Conservation (phyloP, 2,888 invertebrate species). For the Lepeophtheirus nordmannii region DNA sequence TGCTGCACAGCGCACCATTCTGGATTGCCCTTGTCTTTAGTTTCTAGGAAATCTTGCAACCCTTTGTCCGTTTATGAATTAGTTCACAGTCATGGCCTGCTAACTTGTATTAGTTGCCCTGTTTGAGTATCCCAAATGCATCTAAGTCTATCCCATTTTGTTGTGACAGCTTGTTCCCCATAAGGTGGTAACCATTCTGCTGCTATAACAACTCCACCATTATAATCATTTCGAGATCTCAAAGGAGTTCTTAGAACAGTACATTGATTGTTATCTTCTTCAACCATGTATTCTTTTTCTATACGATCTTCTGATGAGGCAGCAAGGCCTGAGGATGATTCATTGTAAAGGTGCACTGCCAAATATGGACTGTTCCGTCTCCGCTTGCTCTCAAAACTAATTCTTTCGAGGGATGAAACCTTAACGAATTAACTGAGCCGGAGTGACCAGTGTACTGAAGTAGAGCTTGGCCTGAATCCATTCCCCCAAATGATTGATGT, state of each 20-base stretch:
- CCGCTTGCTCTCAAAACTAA: constrained; percentile 74
- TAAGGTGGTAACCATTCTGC: constrained; percentile 72
- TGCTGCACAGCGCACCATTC: constrained; percentile 90
- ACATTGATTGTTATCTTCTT: constrained; percentile 37
- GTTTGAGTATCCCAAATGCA: constrained; percentile 89
- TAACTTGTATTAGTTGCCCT: constrained; percentile 62
- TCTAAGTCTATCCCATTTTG: constrained; percentile 94
- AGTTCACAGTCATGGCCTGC: constrained; percentile 91
- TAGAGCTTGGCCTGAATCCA: constrained; percentile 71
- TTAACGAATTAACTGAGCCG: constrained; percentile 91
- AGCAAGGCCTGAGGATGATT: constrained; percentile 39
- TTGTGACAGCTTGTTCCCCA: constrained; percentile 39
- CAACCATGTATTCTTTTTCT: constrained; percentile 24
- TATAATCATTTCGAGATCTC: constrained; percentile 59
- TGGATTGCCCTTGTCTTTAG: constrained; percentile 30
- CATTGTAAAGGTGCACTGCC: constrained; percentile 52
- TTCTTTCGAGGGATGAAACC: constrained; percentile 80
- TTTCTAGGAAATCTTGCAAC: constrained; percentile 65
- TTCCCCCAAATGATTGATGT: constrained; percentile 50
- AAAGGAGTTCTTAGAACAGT: constrained; percentile 67
- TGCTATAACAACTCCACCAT: constrained; percentile 70
- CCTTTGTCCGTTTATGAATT: constrained; percentile 75
- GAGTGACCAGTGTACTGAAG: constrained; percentile 84
- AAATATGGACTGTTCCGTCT: constrained; percentile 82
- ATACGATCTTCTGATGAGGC: constrained; percentile 55